Evolutionary conservation across 2,888 invertebrate genomes (phyloP).

Genomic region (Hyles lineata): DNA sequence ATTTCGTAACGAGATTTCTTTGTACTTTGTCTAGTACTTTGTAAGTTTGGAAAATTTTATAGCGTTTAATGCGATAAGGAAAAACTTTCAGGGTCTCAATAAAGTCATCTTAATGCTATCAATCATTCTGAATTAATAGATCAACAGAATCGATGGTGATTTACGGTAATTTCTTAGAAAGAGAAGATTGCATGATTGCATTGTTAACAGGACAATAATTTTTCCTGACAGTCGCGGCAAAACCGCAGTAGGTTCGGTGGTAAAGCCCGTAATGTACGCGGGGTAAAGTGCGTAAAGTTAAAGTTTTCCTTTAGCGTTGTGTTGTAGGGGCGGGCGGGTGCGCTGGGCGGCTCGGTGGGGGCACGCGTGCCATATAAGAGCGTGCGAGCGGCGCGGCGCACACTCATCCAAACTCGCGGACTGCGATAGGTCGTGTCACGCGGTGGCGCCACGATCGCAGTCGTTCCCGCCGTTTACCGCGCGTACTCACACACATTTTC

Average conservation of each 20-base stretch:
- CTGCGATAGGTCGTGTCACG: slow-evolving; percentile 81
- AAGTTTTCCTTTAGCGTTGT: slow-evolving; percentile 4
- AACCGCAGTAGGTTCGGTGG: neutral
- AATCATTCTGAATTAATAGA: slow-evolving; percentile 16
- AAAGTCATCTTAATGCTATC: slow-evolving; percentile 21
- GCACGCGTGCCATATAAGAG: slow-evolving; percentile 62
- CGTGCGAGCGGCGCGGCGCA: slow-evolving; percentile 63
- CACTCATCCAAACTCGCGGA: slow-evolving; percentile 75
- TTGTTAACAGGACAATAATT: slow-evolving; percentile 13
- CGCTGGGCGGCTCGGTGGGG: slow-evolving; percentile 51
- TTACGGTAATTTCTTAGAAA: slow-evolving; percentile 13
- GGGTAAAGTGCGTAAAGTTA: slow-evolving; percentile 19
- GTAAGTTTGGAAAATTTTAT: slow-evolving; percentile 22
- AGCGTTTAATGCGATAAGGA: slow-evolving; percentile 11
- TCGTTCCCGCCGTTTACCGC: slow-evolving; percentile 57
- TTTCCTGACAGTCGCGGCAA: neutral
- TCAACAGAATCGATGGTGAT: slow-evolving; percentile 22
- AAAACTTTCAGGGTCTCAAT: slow-evolving; percentile 24
- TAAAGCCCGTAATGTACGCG: slow-evolving; percentile 7
- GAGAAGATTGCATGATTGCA: slow-evolving; percentile 9
- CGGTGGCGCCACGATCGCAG: slow-evolving; percentile 80
- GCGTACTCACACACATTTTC: slow-evolving; percentile 73
- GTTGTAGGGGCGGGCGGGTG: slow-evolving; percentile 57
- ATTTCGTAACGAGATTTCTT: slow-evolving; percentile 15
- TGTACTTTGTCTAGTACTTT: slow-evolving; percentile 4